Evolutionary conservation across 2,113 vertebrate genomes (phyloP), one percentile per base, ranked within the genome.

Genomic region (Ornithorhynchus anatinus): DNA sequence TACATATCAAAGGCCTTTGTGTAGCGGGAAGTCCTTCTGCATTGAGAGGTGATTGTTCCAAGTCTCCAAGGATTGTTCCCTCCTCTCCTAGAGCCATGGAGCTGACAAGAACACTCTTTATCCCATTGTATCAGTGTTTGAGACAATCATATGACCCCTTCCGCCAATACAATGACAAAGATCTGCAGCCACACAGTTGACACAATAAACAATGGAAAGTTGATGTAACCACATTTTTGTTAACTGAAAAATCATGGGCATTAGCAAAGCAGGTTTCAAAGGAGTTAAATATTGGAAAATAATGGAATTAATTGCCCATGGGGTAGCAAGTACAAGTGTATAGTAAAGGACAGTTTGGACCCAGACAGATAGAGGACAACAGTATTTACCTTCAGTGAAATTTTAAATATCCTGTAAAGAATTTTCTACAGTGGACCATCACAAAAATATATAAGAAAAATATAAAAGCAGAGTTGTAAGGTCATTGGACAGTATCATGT

Each of bases 61-160:
- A 73, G 59, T 56, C 15, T 60, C 47, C n/a, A n/a, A n/a, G n/a
- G n/a, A 2, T 27, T 57, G 36, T 47, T 57, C 57, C 32, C 43
- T 23, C 83, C 10, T 33, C 2, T 35, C 5, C 62, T 22, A 51
- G 57, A 74, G 67, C 74, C 43, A 66, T 77, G 79, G 68, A 80
- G 75, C 73, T 80, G 82, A 82, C 86, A 77, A 84, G 88, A 87
- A 2, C 11, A 54, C 76, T 83, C 80, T 79, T 66, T 31, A 8
- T 77, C 48, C 85, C 56, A 44, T 85, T 92, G 82, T 84, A 62
- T 40, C 75, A 43, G 60, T 44, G 65, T 86, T 81, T 84, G 82
- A 86, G 86, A 64, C 0, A 0, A 29, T 80, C 90, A 86, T 32
- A 36, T 85, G 88, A 33, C 39, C 0, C 9, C n/a, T 33, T 1